These are phyloP conservation scores for Microhierax caerulescens DNA, from an alignment of 2,797 vertebrate genomes.

Conservation along the genomic window DNA sequence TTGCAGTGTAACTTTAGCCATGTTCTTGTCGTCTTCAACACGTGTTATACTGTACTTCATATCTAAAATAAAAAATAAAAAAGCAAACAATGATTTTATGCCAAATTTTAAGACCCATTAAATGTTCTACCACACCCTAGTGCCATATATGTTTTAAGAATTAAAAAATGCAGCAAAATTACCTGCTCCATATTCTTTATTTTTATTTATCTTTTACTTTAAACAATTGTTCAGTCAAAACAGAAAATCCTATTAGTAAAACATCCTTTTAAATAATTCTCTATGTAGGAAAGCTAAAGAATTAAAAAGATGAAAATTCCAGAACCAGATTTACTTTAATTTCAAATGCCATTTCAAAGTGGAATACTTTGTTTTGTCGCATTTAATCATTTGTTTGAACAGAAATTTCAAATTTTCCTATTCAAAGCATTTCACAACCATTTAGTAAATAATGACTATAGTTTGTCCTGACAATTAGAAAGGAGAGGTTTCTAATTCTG, in stretches of 20 bases:
- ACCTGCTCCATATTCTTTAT: not conserved
- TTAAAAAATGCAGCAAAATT: not conserved
- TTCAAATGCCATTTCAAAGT: not conserved
- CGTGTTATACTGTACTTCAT: accelerated
- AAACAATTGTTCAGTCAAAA: not conserved
- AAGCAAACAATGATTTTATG: not conserved
- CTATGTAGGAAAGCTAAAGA: not conserved
- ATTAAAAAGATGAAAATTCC: not conserved
- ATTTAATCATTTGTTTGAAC: not conserved
- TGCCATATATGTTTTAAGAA: not conserved
- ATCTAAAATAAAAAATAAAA: not conserved
- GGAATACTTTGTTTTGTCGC: not conserved
- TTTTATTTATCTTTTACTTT: not conserved
- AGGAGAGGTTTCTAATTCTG: not conserved
- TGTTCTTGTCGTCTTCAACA: accelerated
- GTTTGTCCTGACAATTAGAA: not conserved
- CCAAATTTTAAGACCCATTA: not conserved
- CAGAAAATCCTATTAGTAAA: not conserved
- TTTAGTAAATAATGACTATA: not conserved
- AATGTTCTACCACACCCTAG: not conserved
- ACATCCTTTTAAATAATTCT: not conserved
- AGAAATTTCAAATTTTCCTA: not conserved
- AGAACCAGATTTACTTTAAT: not conserved
- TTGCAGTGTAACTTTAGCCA: not conserved
- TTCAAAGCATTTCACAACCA: not conserved